Percentiles rank a stretch among this genome's conserved stretches.
These are phyloP conservation scores for Cantharis rustica DNA, from an alignment of 2,888 invertebrate genomes.

Conservation along the genomic window DNA sequence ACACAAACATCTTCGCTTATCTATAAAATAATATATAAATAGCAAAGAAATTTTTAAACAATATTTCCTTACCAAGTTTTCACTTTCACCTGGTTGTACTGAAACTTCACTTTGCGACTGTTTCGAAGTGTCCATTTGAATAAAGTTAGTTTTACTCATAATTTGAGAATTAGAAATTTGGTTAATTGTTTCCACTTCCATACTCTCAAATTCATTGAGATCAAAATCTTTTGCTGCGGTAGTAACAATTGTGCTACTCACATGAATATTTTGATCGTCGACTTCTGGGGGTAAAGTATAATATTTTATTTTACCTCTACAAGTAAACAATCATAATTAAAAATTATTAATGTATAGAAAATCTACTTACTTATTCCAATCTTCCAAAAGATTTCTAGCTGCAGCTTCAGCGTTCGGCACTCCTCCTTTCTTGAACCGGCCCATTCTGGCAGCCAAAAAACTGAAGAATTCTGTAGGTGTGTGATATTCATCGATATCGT, in stretches of 20 bases:
- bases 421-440: conserved; percentile 89
- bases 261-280: conserved; percentile 60
- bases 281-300: conserved; percentile 91
- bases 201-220: conserved; percentile 72
- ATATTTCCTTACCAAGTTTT: neutral
- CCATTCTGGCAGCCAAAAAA: conserved; percentile 81
- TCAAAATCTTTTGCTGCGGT: conserved; percentile 83
- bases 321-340: conserved; percentile 15
- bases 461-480: conserved; percentile 75
- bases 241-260: conserved; percentile 80
- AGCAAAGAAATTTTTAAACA: neutral
- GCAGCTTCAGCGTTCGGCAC: conserved; percentile 85
- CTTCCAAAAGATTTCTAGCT: conserved; percentile 85
- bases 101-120: conserved; percentile 42
- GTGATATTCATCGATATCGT: conserved; percentile 70
- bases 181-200: conserved; percentile 72
- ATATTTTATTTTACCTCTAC: conserved; percentile 75
- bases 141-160: conserved; percentile 34
- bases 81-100: neutral
- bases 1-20: conserved; percentile 44
- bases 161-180: conserved; percentile 48
- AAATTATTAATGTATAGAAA: neutral
- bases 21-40: conserved; percentile 36
- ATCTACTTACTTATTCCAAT: conserved; percentile 77
- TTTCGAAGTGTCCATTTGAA: conserved; percentile 63